phyloP scores from a whole-genome alignment of 2,113 vertebrate genomes.

The Varanus salvator region DNA sequence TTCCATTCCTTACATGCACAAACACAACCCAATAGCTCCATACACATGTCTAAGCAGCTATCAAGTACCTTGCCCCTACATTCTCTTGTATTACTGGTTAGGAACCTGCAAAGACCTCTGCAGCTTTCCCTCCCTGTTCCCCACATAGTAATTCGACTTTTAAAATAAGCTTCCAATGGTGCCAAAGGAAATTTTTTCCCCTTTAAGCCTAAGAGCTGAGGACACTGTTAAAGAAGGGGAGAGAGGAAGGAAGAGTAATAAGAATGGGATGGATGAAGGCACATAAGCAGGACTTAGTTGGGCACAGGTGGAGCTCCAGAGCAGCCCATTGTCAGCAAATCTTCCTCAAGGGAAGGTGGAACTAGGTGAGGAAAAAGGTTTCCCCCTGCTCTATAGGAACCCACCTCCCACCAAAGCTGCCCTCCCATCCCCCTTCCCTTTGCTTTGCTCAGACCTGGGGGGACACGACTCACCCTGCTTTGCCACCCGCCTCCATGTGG shows the following conservation, averaged over 20 bases:
- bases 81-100: background rate
- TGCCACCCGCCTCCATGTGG: constrained; percentile 96
- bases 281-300: background rate
- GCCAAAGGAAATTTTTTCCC: no score
- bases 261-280: background rate
- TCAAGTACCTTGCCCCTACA: background rate
- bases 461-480: constrained; percentile 86
- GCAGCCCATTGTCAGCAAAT: background rate
- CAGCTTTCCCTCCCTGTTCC: no score
- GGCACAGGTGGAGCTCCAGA: background rate
- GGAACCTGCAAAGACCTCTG: no score
- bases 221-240: no score
- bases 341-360: background rate
- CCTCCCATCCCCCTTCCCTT: background rate
- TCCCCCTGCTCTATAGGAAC: no score
- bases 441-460: background rate
- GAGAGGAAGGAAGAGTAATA: background rate
- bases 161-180: no score
- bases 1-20: no score
- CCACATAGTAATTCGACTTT: no score
- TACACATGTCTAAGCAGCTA: background rate
- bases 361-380: no score
- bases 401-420: no score
- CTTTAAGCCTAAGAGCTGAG: no score
- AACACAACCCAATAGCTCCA: background rate